Evolutionary conservation across 23 tunicate species (phyloP), one percentile per base, ranked within the genome.

Genomic region (Styela clava): DNA sequence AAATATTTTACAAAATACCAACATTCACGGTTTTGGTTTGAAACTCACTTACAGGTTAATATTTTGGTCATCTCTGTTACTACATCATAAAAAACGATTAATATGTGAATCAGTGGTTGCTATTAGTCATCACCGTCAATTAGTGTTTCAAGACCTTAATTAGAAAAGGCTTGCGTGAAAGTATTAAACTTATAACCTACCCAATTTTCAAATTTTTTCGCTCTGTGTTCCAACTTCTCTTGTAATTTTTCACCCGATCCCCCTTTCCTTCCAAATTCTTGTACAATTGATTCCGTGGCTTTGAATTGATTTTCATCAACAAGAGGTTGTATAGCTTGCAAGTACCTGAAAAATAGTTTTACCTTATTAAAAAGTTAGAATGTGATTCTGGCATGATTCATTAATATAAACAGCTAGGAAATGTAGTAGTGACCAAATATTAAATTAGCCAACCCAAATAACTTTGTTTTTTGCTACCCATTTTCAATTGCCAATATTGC

Each of bases 191-290:
- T n/a, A n/a, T n/a, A n/a, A 28, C 1, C 29, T 31, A 76, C 81
- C 97, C 97, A 91, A 73, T 91, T 91, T 83, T 86, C 91, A 28
- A 69, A 82, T 64, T 24, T 64, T 21, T 86, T 78, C 18, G 87
- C 87, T 73, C 81, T 78, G 63, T 86, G 81, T 32, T 74, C 62
- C 68, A 91, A 69, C 52, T 61, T 78, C n/a, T 79, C 69, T 63
- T 91, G 97, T 25, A 91, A 76, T 20, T 69, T 51, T 78, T 91
- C 97, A 18, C 97, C 97, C 22, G 35, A 35, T 24, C 97, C 91
- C 2, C 76, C 77, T 35, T 51, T n/a, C 62, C 71, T 72, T 1
- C 97, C 97, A 86, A 91, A 91, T 22, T 69, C 82, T 35, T 91
- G 70, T n/a, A 91, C 91, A 1, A 91, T 37, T 24, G 63, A 62